phyloP scores from a whole-genome alignment of 2,797 vertebrate genomes.

The Myoxocephalus aenaeus region DNA sequence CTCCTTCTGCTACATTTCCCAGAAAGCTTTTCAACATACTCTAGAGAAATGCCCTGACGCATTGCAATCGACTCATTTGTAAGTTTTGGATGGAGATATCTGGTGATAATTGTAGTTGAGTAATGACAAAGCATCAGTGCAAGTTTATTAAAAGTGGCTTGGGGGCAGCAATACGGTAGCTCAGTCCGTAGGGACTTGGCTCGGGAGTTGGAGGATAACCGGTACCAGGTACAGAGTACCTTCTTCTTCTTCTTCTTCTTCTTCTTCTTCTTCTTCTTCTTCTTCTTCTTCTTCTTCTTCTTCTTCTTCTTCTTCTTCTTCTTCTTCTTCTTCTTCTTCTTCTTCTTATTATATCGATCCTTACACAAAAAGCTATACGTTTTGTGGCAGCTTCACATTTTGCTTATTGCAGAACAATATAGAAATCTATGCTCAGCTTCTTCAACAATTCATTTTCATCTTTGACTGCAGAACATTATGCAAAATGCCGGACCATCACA shows the following conservation, averaged over 20 bases:
- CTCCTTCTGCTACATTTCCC: slow-evolving; percentile 4
- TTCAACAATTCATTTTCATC: background rate
- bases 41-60: background rate
- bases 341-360: too few species aligned
- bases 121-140: background rate
- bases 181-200: background rate
- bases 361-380: background rate
- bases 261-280: too few species aligned
- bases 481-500: background rate
- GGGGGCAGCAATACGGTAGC: background rate
- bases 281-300: too few species aligned
- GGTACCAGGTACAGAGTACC: background rate
- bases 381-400: slow-evolving; percentile 1
- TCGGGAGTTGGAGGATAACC: background rate
- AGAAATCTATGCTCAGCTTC: background rate
- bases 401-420: background rate
- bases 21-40: slow-evolving; percentile 2
- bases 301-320: too few species aligned
- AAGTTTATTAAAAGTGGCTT: slow-evolving; percentile 10
- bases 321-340: too few species aligned
- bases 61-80: background rate
- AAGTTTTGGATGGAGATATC: background rate
- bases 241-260: too few species aligned
- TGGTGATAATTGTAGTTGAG: background rate
- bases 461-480: background rate